A percentile compares a stretch with the other conserved stretches of the same genome.
These are phyloP conservation scores for Tiliacea citrago DNA, from an alignment of 2,888 invertebrate species.

Conservation along the genomic window DNA sequence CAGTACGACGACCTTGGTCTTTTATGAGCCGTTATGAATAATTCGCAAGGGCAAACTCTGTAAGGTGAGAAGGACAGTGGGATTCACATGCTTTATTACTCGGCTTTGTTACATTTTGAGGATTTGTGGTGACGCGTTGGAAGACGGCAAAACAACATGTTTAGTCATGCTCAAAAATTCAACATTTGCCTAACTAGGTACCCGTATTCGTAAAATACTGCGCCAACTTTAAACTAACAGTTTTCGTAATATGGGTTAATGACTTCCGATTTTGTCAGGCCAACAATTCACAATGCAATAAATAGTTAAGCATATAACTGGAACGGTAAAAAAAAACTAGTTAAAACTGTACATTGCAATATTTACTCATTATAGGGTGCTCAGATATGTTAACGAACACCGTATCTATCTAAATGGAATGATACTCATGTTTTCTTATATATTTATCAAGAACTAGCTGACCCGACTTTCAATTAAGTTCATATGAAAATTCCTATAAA, in stretches of 20 bases:
- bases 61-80: slow-evolving; percentile 66
- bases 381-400: neutral
- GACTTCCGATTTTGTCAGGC: slow-evolving; percentile 55
- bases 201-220: slow-evolving; percentile 5
- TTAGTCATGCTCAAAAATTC: neutral
- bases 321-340: slow-evolving; percentile 18
- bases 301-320: slow-evolving; percentile 37
- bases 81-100: slow-evolving; percentile 56
- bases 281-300: slow-evolving; percentile 53
- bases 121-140: slow-evolving; percentile 22
- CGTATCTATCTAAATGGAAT: neutral
- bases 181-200: too few relatives aligned
- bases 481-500: too few relatives aligned
- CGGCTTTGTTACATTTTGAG: slow-evolving; percentile 44
- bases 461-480: too few relatives aligned
- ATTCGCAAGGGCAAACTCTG: slow-evolving; percentile 78
- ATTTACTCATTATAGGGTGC: slow-evolving; percentile 7
- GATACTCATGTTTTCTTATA: neutral
- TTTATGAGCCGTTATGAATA: slow-evolving; percentile 82
- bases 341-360: slow-evolving; percentile 23
- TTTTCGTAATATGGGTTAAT: slow-evolving; percentile 47
- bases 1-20: slow-evolving; percentile 88
- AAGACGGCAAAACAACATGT: slow-evolving; percentile 4
- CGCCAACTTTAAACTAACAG: slow-evolving; percentile 28
- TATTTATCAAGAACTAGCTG: neutral